Evolutionary conservation across 23 tunicate species (phyloP).

Genomic region (Trididemnum clinides): DNA sequence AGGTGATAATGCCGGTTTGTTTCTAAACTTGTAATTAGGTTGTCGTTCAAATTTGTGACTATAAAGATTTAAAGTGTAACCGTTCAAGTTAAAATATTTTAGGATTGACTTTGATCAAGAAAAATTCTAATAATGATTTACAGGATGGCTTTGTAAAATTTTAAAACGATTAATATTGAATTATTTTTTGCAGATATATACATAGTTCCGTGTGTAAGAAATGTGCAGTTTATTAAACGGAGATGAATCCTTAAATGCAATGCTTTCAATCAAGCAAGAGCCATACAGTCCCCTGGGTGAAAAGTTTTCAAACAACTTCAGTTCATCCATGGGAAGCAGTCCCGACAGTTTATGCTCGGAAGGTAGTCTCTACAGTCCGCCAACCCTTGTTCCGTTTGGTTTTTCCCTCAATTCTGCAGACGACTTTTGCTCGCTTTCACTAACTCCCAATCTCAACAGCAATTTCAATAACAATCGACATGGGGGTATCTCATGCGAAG

Average conservation of each 20-base stretch:
- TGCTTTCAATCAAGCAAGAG: constrained; percentile 81
- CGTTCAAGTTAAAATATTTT: no score
- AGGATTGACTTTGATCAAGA: no score
- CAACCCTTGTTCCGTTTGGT: constrained; percentile 57
- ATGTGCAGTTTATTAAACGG: constrained; percentile 37
- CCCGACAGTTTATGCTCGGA: constrained; percentile 84
- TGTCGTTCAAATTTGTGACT: no score
- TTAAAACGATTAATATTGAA: no score
- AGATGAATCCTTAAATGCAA: constrained; percentile 54
- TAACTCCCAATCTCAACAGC: constrained; percentile 31
- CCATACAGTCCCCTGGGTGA: constrained; percentile 80
- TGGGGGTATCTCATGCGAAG: constrained; percentile 36
- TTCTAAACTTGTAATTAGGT: no score
- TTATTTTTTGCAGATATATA: no score
- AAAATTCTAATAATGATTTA: no score
- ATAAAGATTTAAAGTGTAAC: no score
- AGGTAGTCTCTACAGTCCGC: constrained; percentile 75
- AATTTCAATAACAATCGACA: constrained; percentile 50
- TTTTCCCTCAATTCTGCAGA: neutral
- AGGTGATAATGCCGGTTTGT: no score
- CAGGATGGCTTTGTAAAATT: no score
- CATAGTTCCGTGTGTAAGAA: no score
- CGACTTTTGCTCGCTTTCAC: constrained; percentile 24
- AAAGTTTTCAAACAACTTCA: constrained; percentile 56
- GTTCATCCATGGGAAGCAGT: constrained; percentile 54